Percentiles rank a stretch among this genome's conserved stretches.
Evolutionary conservation across 2,113 vertebrate genomes (phyloP).

Genomic region (Pteronura brasiliensis): DNA sequence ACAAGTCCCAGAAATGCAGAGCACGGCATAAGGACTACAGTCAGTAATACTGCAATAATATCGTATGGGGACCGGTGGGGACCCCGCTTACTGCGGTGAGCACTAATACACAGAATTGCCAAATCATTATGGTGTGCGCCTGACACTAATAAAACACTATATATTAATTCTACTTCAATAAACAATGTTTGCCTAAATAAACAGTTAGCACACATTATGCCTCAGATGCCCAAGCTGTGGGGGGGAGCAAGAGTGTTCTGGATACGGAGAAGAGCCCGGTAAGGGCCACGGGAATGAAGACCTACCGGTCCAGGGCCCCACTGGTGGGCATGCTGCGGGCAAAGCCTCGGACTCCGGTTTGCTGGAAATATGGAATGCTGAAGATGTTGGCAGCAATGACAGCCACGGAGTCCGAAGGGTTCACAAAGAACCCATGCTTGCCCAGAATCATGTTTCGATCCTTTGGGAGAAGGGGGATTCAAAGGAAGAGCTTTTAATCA

Average conservation of each 20-base stretch:
- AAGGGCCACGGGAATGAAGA: too few species aligned
- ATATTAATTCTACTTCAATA: not conserved
- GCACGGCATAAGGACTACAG: not conserved
- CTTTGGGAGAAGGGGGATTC: slow-evolving; percentile 77
- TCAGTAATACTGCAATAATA: not conserved
- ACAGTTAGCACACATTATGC: not conserved
- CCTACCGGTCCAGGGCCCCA: slow-evolving; percentile 95
- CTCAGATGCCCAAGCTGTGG: not conserved
- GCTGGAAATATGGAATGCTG: slow-evolving; percentile 97
- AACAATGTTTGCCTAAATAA: not conserved
- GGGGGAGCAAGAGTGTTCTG: not conserved
- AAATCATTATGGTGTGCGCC: not conserved
- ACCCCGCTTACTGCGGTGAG: not conserved
- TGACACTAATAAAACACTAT: not conserved
- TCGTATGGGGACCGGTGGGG: not conserved
- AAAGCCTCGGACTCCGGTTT: slow-evolving; percentile 93
- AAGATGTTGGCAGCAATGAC: slow-evolving; percentile 96
- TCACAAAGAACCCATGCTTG: slow-evolving; percentile 97
- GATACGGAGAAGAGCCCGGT: not conserved
- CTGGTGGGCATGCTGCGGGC: slow-evolving; percentile 99
- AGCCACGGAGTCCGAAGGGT: slow-evolving; percentile 97
- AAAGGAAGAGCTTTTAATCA: not conserved
- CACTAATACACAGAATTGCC: not conserved
- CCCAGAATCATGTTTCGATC: slow-evolving; percentile 99
- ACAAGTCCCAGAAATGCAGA: not conserved